Percentiles rank a stretch among this genome's conserved stretches.
Evolutionary conservation across 53 echinoderm and acorn worm genomes (phyloP).

Genomic region (Temnopleurus reevesii): DNA sequence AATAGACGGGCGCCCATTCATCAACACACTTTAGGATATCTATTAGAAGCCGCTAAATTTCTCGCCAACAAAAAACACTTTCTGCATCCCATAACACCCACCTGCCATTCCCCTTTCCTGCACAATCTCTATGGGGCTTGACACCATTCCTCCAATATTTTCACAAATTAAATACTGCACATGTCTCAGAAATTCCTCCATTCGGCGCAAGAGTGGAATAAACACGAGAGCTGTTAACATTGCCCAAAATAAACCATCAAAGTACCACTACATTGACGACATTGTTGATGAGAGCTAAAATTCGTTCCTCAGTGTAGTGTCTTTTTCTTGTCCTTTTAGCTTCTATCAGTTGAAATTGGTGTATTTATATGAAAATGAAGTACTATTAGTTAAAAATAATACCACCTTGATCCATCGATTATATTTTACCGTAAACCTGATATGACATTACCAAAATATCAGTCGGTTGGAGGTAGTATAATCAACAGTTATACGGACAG

Average conservation of each 20-base stretch:
- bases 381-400: too few relatives aligned
- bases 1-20: not conserved
- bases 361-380: too few relatives aligned
- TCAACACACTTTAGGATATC: not conserved
- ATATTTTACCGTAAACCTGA: too few relatives aligned
- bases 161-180: conserved; percentile 12
- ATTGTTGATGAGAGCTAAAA: not conserved
- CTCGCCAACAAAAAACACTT: conserved; percentile 29
- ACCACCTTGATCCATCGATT: too few relatives aligned
- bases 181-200: conserved; percentile 32
- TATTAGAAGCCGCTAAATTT: conserved; percentile 19
- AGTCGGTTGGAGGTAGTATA: too few relatives aligned
- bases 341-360: too few relatives aligned
- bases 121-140: conserved; percentile 23
- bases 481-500: too few relatives aligned
- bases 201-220: not conserved
- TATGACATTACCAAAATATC: too few relatives aligned
- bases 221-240: not conserved
- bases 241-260: not conserved
- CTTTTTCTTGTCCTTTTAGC: too few relatives aligned
- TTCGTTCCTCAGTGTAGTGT: too few relatives aligned
- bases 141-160: conserved; percentile 41
- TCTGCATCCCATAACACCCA: conserved; percentile 54
- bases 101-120: conserved; percentile 36
- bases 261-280: too few relatives aligned